Evolutionary conservation across 2,888 invertebrate genomes (phyloP).

Genomic region (Melieria omissa): DNA sequence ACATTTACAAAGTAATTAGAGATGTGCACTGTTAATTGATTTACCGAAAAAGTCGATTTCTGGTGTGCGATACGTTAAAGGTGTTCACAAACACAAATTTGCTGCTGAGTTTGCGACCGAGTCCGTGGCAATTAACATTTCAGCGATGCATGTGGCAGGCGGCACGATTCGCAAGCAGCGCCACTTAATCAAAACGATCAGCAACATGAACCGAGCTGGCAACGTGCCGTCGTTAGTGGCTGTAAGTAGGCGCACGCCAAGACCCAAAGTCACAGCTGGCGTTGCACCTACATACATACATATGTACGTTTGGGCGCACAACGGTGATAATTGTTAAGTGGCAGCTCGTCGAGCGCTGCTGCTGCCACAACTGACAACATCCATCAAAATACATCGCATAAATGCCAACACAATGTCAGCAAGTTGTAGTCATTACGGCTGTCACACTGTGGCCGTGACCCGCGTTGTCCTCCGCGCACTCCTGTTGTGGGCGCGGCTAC

Average conservation of each 20-base stretch:
- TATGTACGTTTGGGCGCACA: not conserved
- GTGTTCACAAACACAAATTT: too few relatives aligned
- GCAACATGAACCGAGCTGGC: too few relatives aligned
- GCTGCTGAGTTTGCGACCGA: not conserved
- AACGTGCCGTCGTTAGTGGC: too few relatives aligned
- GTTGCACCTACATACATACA: not conserved
- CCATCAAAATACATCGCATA: constrained; percentile 1
- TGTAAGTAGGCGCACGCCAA: not conserved
- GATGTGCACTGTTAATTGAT: not conserved
- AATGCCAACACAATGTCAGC: not conserved
- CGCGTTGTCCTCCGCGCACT: too few relatives aligned
- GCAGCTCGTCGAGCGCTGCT: not conserved
- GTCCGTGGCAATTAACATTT: not conserved
- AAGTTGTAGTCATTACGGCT: not conserved
- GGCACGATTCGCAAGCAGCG: not conserved
- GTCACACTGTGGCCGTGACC: not conserved
- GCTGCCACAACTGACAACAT: not conserved
- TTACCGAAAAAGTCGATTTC: not conserved
- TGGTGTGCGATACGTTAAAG: not conserved
- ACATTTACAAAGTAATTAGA: too few relatives aligned
- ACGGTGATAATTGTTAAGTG: not conserved
- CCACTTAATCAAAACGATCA: too few relatives aligned
- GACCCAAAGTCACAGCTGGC: not conserved
- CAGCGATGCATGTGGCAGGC: not conserved
- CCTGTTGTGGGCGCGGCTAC: too few relatives aligned